phyloP scores from a whole-genome alignment of 2,888 invertebrate genomes.

The Teleiodes luculella region DNA sequence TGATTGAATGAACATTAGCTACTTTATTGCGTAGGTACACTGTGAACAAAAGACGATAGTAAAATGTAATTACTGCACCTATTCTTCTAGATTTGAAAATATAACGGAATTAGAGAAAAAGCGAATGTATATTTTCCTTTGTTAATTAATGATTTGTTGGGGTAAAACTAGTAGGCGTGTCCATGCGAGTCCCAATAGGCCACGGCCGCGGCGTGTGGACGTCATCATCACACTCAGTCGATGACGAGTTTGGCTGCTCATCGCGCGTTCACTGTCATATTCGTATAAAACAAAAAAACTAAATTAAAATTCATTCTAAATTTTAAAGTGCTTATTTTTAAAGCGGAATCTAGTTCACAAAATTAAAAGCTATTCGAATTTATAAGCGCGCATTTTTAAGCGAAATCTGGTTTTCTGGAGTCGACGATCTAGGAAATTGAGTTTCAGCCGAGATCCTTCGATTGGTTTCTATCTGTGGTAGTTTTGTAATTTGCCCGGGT shows the following conservation, averaged over 20 bases:
- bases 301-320: background rate
- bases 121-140: too few species aligned
- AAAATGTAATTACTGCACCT: too few species aligned
- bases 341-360: background rate
- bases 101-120: too few species aligned
- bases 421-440: conserved; percentile 2
- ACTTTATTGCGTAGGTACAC: too few species aligned
- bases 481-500: too few species aligned
- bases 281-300: too few species aligned
- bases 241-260: conserved; percentile 29
- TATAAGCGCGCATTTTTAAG: background rate
- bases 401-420: conserved; percentile 9
- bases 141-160: conserved; percentile 2
- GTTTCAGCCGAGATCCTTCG: background rate
- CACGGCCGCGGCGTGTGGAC: conserved; percentile 37
- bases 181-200: conserved; percentile 42
- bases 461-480: too few species aligned
- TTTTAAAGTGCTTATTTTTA: background rate
- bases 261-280: conserved; percentile 8
- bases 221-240: conserved; percentile 48
- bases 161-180: conserved; percentile 34
- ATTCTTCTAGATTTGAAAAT: too few species aligned
- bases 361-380: background rate
- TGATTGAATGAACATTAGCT: too few species aligned
- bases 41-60: too few species aligned